phyloP scores from a whole-genome alignment of 1,140 invertebrate species.

The Atta texana region DNA sequence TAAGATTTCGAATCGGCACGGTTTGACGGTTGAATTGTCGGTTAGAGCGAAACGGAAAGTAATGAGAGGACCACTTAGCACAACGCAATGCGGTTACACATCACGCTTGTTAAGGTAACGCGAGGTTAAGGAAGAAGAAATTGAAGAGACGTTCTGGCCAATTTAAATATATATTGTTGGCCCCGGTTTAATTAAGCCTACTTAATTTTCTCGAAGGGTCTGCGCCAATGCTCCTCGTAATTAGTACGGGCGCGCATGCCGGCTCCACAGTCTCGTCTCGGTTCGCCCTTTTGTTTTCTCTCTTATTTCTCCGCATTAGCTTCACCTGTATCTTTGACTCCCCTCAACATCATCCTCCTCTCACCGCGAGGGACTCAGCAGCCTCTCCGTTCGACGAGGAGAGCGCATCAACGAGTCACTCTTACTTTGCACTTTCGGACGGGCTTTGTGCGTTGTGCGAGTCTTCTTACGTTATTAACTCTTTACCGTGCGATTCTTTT shows the following conservation, averaged over 20 bases:
- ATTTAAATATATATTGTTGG: slow-evolving; percentile 82
- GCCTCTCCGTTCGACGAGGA: slow-evolving; percentile 33
- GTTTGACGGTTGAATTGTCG: slow-evolving; percentile 4
- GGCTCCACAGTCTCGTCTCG: slow-evolving; percentile 74
- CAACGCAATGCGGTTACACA: slow-evolving; percentile 60
- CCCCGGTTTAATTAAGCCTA: slow-evolving; percentile 82
- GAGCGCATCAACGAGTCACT: slow-evolving; percentile 69
- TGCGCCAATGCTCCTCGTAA: slow-evolving; percentile 81
- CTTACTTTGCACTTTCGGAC: slow-evolving; percentile 66
- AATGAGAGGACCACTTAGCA: slow-evolving; percentile 49
- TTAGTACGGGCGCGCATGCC: slow-evolving; percentile 83
- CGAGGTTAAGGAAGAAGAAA: slow-evolving; percentile 39
- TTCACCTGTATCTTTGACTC: slow-evolving; percentile 67
- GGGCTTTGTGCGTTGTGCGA: slow-evolving; percentile 54
- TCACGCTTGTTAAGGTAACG: slow-evolving; percentile 63
- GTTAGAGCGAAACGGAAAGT: slow-evolving; percentile 39
- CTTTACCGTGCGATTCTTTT: slow-evolving; percentile 56
- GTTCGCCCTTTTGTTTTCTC: slow-evolving; percentile 73
- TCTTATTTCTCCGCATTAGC: slow-evolving; percentile 73
- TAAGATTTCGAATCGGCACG: background rate
- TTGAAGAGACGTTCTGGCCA: slow-evolving; percentile 69
- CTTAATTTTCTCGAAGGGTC: slow-evolving; percentile 81
- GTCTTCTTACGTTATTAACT: slow-evolving; percentile 54
- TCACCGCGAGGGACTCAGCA: slow-evolving; percentile 45
- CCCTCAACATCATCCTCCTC: slow-evolving; percentile 48